A percentile compares a stretch with the other conserved stretches of the same genome.
Conservation (phyloP, 2,888 invertebrate genomes). For the Leucophora obtusa region DNA sequence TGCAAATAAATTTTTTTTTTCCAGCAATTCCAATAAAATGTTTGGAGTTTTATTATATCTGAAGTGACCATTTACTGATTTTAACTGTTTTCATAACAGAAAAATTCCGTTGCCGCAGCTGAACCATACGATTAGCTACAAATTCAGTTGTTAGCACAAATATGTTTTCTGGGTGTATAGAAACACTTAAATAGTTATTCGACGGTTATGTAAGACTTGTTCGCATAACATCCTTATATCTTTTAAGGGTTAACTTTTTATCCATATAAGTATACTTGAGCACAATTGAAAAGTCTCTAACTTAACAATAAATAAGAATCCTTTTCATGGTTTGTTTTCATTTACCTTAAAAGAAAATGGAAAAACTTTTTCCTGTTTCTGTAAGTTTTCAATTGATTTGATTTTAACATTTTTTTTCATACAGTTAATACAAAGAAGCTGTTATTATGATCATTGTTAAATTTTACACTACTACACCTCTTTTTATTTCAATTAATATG, state of each 20-base stretch:
- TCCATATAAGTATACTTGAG: not conserved
- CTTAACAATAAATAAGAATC: slow-evolving; percentile 12
- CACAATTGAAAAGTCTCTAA: slow-evolving; percentile 9
- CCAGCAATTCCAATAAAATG: no score
- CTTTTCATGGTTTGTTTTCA: slow-evolving; percentile 25
- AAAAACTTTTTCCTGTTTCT: slow-evolving; percentile 27
- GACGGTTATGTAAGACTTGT: no score
- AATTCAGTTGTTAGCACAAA: no score
- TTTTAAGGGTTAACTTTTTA: not conserved
- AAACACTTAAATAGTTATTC: no score
- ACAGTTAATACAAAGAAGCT: slow-evolving; percentile 35
- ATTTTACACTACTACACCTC: slow-evolving; percentile 28
- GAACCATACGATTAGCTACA: no score
- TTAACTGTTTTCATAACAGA: no score
- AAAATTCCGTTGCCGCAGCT: no score
- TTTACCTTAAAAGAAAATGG: not conserved
- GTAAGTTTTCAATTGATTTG: slow-evolving; percentile 43
- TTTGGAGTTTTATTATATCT: no score
- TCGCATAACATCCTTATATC: not conserved
- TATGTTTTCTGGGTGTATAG: no score
- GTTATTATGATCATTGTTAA: slow-evolving; percentile 27
- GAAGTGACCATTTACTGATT: no score
- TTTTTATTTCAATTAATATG: slow-evolving; percentile 7
- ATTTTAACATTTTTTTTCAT: slow-evolving; percentile 42
- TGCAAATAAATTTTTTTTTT: no score